Percentiles rank a stretch among this genome's conserved stretches.
phyloP scores from a whole-genome alignment of 2,113 vertebrate species.

The Callipepla californica region DNA sequence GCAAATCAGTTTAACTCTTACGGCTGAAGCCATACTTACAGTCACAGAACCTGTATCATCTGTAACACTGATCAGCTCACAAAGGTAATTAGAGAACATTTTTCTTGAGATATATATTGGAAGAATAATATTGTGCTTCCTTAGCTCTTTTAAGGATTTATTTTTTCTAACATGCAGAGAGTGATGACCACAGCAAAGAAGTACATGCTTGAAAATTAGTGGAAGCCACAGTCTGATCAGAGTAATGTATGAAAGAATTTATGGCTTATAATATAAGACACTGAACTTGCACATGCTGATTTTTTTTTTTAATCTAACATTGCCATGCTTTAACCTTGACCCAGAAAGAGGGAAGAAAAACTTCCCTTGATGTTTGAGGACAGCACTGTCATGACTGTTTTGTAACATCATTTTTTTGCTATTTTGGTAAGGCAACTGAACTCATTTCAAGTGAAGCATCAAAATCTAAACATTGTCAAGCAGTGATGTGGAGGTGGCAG shows the following conservation, averaged over 20 bases:
- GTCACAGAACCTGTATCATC: not conserved
- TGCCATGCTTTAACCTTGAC: constrained; percentile 35
- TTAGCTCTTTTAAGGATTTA: not conserved
- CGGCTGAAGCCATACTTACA: not conserved
- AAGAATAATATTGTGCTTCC: not conserved
- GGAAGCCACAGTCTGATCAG: not conserved
- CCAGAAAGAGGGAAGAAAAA: not conserved
- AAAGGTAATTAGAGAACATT: not conserved
- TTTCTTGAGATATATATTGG: not conserved
- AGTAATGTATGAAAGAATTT: not conserved
- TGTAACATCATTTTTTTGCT: not conserved
- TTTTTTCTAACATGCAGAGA: not conserved
- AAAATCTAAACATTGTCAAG: not conserved
- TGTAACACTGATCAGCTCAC: not conserved
- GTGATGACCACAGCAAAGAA: not conserved
- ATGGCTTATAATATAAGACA: not conserved
- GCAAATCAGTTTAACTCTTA: not conserved
- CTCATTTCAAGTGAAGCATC: not conserved
- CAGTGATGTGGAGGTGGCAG: not conserved
- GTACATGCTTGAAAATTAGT: constrained; percentile 46
- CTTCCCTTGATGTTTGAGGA: not conserved
- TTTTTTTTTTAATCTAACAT: not conserved
- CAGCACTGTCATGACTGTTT: not conserved
- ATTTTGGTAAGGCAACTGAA: not conserved
- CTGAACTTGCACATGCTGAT: constrained; percentile 24